Base-by-base conservation (phyloP, 1,140 invertebrate genomes). In the Drosophila bocqueti region DNA sequence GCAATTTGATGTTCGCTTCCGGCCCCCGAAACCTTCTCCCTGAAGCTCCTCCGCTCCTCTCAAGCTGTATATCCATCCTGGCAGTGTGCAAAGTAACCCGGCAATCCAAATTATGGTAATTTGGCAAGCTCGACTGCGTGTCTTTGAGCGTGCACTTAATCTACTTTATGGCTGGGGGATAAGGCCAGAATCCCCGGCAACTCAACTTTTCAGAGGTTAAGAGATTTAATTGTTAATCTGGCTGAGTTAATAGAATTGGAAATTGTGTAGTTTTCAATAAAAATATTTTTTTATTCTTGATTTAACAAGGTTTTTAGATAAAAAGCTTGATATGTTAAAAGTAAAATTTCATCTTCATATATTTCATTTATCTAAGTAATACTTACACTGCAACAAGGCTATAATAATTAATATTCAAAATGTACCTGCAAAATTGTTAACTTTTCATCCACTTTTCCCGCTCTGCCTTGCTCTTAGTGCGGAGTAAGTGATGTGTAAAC, bases 81-180 rank as follows among this genome's bases (percentile, higher is more conserved):
- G 60, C 57, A 54, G 68, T 46, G 54, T 60, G 76, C 58, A 64
- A 79, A 79, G 76, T 79, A 79, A 79, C 76, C 79, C 67, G 66
- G 76, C 76, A 79, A 79, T 79, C 76, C 66, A 79, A 79, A 79
- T 79, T 79, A 79, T 79, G 76, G 76, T 79, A 79, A 79, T 79
- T 79, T 79, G 67, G 76, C 66, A 79, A 79, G 76, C 76, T 79
- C 66, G 59, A 79, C 76, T 79, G 76, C 59, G 67, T 69, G 66
- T 62, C 59, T 79, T 79, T 79, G 76, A 65, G 76, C 52, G 46
- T 52, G 61, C 76, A 73, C 76, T 79, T 79, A 72, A 79, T 79
- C 76, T 60, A 79, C 57, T 79, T 79, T 72, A 79, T 59, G 54
- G 38, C 55, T 7, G 40, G 45, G 63, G 64, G 38, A 9, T 11